phyloP scores from a whole-genome alignment of 2,113 vertebrate species.

The Grantiella picta region DNA sequence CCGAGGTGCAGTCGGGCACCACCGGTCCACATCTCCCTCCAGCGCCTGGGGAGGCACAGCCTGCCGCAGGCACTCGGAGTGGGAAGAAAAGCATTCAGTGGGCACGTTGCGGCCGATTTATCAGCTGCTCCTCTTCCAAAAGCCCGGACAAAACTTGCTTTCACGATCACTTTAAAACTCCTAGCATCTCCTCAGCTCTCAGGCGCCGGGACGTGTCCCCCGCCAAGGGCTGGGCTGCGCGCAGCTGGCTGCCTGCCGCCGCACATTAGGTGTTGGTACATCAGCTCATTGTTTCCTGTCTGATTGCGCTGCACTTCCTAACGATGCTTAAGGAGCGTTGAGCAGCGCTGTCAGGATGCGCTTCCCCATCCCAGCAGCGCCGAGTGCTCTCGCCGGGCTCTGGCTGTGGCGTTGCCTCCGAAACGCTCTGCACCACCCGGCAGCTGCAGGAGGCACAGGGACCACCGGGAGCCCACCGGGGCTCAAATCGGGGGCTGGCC shows the following conservation, averaged over 20 bases:
- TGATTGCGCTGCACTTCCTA: not conserved
- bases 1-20: not conserved
- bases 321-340: not conserved
- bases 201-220: not conserved
- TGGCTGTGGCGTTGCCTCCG: fast-evolving
- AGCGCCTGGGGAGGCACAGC: not conserved
- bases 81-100: not conserved
- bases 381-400: not conserved
- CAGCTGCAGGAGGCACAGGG: not conserved
- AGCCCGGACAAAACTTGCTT: not conserved
- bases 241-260: slow-evolving; percentile 6
- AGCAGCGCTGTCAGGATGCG: not conserved
- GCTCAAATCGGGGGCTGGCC: fast-evolving
- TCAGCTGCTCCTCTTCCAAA: not conserved
- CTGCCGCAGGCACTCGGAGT: not conserved
- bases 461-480: not conserved
- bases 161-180: not conserved
- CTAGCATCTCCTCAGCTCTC: not conserved
- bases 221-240: not conserved
- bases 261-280: not conserved
- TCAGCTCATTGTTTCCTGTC: not conserved
- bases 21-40: not conserved
- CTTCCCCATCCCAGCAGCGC: not conserved
- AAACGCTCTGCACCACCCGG: fast-evolving
- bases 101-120: not conserved